Base-by-base conservation (phyloP, 2,888 invertebrate species). In the Plutella xylostella region DNA sequence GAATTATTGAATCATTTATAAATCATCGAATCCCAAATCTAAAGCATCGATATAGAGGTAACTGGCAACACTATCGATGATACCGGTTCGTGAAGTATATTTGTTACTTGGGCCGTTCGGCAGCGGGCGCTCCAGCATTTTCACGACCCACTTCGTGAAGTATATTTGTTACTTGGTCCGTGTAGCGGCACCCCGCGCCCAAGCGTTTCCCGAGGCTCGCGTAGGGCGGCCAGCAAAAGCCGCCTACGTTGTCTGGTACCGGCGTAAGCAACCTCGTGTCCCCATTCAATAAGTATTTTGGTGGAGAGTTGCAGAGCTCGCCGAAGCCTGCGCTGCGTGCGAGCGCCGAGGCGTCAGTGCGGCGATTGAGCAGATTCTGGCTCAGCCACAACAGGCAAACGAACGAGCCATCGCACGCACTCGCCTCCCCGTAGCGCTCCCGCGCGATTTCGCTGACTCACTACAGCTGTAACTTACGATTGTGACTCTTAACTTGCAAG, bases 231-330 rank as follows among this genome's bases (percentile, higher is more conserved):
- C 78, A n/a, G 80, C 72, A 65, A 78, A 73, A 71, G 68, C 78
- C 80, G 79, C 80, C 82, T 79, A 82, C 82, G 74, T 80, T 77
- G 79, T 79, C 79, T 75, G 79, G 79, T 78, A 80, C 78, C 76
- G 76, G 77, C 77, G 78, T 72, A 77, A 67, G 69, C 68, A 67
- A 76, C 70, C 72, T 77, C 77, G 77, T 76, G 75, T 78, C 74
- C 78, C 77, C 75, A 74, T 73, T 69, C 65, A 71, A 70, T 28
- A 28, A 6, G n/a, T 25, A 25, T 9, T 4, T 28, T 28, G 25
- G 11, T 11, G 25, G 28, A 28, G 28, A 2, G 28, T 12, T 9
- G 28, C 28, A n/a, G 28, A 9, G 11, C 28, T 9, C 28, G n/a
- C n/a, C 28, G 28, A 28, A 9, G 11, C 11, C 9, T 28, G 28